Evolutionary conservation across 2,113 vertebrate species (phyloP), one percentile per base, ranked within the genome.

Genomic region (Sigmodon hispidus): DNA sequence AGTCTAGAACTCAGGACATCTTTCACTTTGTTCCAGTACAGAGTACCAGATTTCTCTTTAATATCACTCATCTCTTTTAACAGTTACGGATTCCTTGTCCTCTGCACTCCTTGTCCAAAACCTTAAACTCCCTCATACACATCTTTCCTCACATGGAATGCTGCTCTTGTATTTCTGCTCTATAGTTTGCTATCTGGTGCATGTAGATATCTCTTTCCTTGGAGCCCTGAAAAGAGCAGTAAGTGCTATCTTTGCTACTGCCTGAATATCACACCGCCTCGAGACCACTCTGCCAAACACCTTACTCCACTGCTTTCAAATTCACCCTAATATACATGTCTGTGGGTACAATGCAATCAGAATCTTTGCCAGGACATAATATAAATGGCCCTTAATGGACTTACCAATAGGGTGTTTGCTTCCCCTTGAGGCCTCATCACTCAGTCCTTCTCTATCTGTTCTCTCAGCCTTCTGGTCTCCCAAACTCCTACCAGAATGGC

Each of bases 241-340:
- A 11, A 22, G 16, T 34, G 22, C 4, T 13, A 50, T 29, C 43
- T 0, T 22, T 3, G 2, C 29, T 9, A 3, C 61, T 21, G 40
- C 17, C 31, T 21, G 61, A 13, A 4, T 34, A 36, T 2, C 15
- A 36, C 6, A 10, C 84, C n/a, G 59, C 26, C 81, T 65, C 24
- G 31, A n/a, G 36, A 13, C 45, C 50, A 31, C 84, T 67, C 63
- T 65, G 31, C 19, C 61, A 86, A 50, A 50, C 26, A 43, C 80
- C 40, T 19, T 19, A 31, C 40, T 45, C 81, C 24, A 31, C 9
- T 34, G 6, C 81, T 45, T 63, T 65, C 6, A 67, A 50, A 50
- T 8, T 67, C 59, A 48, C 22, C 61, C 31, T 67, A 22, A 69
- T 4, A 31, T 29, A 45, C 34, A 45, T 10, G 21, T 45, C 22